Evolutionary conservation across 2,113 vertebrate genomes (phyloP), one percentile per base, ranked within the genome.

Genomic region (Phaethornis superciliosus): DNA sequence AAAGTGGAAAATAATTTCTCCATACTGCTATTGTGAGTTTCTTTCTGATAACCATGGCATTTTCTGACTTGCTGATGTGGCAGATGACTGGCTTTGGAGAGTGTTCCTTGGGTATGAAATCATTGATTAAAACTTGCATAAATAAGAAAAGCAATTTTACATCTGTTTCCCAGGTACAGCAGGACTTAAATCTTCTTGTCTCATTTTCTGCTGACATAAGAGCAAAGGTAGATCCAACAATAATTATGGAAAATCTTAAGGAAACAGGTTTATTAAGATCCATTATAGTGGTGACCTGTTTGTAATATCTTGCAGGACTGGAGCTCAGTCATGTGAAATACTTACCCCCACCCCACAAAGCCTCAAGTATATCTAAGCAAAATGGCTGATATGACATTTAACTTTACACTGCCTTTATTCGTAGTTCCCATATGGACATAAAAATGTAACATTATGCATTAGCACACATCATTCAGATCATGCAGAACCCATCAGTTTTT

Each of bases 201-300:
- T 90, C 82, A 23, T 65, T 97, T 96, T 95, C 85, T 95, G 90
- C 90, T 95, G 94, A 89, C 56, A 62, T 46, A 52, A 92, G 52
- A 90, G 85, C 49, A 90, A 64, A 82, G 84, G 72, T 75, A 86
- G 91, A 91, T 95, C 93, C 93, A 96, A 91, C 56, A 94, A 94
- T 56, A 96, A 95, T 90, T 89, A 83, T 21, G 75, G 91, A 95
- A 96, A 95, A 83, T 74, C 63, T 91, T 81, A 93, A 95, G 85
- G 89, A 96, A 96, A 86, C 40, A 83, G 59, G 56, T 88, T 95
- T 93, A 96, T 97, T 85, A 88, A 89, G 81, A 93, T 81, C 80
- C 76, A 93, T 95, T 83, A 60, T 90, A 35, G 44, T 91, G 55
- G 54, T 5, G 32, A 81, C 67, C 74, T 90, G 59, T 74, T 95